A percentile compares a stretch with the other conserved stretches of the same genome.
Evolutionary conservation across 2,113 vertebrate species (phyloP).

Genomic region (Corythaeola cristata): DNA sequence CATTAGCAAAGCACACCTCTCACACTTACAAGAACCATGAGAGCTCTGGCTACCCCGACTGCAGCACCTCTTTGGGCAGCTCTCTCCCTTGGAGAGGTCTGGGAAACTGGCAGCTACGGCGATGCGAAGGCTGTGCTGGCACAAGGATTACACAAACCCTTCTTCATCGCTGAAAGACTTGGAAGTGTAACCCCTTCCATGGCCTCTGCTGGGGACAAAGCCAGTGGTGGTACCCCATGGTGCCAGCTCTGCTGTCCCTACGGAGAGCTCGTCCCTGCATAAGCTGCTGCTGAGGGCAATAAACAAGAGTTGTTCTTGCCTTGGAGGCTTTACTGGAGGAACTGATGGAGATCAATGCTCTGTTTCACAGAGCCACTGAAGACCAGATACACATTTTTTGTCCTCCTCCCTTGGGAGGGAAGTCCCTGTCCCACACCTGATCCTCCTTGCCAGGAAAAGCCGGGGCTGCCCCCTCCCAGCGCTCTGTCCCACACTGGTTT

Average conservation of each 20-base stretch:
- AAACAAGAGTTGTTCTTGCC: background rate
- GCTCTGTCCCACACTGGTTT: background rate
- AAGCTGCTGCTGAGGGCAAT: background rate
- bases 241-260: background rate
- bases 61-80: background rate
- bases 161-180: background rate
- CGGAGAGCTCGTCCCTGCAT: background rate
- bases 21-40: background rate
- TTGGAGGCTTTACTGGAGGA: background rate
- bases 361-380: background rate
- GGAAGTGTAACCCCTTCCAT: rapidly evolving
- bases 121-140: background rate
- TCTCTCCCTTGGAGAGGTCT: background rate
- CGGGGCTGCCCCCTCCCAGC: rapidly evolving
- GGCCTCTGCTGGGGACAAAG: background rate
- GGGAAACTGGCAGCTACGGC: background rate
- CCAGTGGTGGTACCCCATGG: background rate
- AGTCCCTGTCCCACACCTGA: background rate
- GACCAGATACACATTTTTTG: background rate
- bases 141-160: background rate
- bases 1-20: rapidly evolving
- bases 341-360: background rate
- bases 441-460: background rate
- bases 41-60: background rate
- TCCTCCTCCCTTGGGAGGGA: background rate